Evolutionary conservation across 2,888 invertebrate species (phyloP).

Genomic region (Lamellibrachia columna): DNA sequence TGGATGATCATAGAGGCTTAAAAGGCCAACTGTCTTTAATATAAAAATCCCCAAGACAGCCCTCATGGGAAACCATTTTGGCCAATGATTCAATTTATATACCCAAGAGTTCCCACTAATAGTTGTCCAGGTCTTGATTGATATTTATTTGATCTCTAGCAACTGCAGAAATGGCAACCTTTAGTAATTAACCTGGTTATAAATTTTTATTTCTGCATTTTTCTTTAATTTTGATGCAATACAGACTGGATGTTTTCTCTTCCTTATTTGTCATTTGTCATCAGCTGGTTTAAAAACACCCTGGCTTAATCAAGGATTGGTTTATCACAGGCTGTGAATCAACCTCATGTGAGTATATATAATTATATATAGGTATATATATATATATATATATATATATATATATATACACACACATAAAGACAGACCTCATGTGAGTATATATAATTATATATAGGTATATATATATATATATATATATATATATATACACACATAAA

Average conservation of each 20-base stretch:
- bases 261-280: not conserved
- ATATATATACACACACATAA: not conserved
- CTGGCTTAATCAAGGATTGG: not conserved
- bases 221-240: not conserved
- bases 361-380: not conserved
- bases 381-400: not conserved
- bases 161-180: not conserved
- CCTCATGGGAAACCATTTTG: no score
- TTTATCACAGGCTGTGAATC: not conserved
- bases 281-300: not conserved
- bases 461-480: no score
- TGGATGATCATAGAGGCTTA: no score
- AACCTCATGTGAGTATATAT: not conserved
- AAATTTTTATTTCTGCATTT: not conserved
- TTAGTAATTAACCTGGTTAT: not conserved
- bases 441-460: not conserved
- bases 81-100: no score
- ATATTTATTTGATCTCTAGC: not conserved
- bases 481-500: no score
- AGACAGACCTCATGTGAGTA: not conserved
- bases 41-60: no score
- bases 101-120: no score
- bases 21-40: no score
- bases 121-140: no score
- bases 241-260: not conserved